Percentiles rank a stretch among this genome's conserved stretches.
Conservation (phyloP, 1,140 invertebrate species). For the Drosophila rufa region DNA sequence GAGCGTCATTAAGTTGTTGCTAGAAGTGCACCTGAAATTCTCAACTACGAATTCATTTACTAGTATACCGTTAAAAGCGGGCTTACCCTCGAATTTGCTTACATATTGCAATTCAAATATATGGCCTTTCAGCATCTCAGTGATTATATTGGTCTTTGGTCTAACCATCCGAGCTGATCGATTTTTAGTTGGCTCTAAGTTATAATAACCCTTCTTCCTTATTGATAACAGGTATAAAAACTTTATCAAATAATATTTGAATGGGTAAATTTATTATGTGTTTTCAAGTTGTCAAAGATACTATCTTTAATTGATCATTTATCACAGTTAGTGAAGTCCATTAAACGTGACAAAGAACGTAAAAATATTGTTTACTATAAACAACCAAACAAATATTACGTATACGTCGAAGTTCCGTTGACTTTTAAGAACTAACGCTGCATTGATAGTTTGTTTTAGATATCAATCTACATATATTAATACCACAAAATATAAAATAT, state of each 20-base stretch:
- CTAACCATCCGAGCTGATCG: too few relatives aligned
- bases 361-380: not conserved
- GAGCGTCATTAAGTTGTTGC: too few relatives aligned
- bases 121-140: too few relatives aligned
- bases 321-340: not conserved
- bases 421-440: not conserved
- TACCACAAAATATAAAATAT: not conserved
- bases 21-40: too few relatives aligned
- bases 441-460: not conserved
- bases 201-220: too few relatives aligned
- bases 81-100: too few relatives aligned
- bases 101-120: too few relatives aligned
- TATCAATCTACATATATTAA: not conserved
- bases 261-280: constrained; percentile 11
- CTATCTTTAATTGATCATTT: not conserved
- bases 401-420: not conserved
- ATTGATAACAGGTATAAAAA: not conserved
- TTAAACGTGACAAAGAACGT: constrained; percentile 1
- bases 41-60: too few relatives aligned
- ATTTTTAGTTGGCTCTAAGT: not conserved
- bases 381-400: not conserved
- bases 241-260: constrained; percentile 8
- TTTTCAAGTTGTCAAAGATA: constrained; percentile 8
- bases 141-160: too few relatives aligned
- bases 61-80: too few relatives aligned